A percentile compares a stretch with the other conserved stretches of the same genome.
These are phyloP conservation scores for Drosophila pseudoananassae DNA, from an alignment of 1,140 invertebrate species.

Conservation along the genomic window DNA sequence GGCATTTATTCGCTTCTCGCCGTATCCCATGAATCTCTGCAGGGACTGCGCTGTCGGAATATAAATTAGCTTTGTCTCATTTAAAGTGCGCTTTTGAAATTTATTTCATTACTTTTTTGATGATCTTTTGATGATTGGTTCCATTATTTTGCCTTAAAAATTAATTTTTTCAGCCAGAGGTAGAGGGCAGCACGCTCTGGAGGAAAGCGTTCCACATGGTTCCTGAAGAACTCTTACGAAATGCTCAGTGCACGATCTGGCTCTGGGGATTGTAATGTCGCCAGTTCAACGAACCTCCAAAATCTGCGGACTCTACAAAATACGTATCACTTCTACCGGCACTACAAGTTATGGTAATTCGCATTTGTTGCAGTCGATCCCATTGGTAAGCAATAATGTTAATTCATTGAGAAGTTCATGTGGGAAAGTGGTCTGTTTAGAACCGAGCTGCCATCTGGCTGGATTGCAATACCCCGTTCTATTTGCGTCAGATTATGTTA, in stretches of 20 bases:
- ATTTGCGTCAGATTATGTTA: slow-evolving; percentile 50
- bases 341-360: not conserved
- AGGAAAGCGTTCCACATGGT: not conserved
- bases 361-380: not conserved
- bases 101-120: slow-evolving; percentile 61
- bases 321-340: not conserved
- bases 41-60: slow-evolving; percentile 52
- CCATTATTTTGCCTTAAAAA: slow-evolving; percentile 31
- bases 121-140: slow-evolving; percentile 57
- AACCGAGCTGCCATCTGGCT: not conserved
- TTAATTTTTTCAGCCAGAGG: slow-evolving; percentile 4
- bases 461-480: slow-evolving; percentile 29
- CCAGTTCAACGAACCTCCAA: slow-evolving; percentile 33
- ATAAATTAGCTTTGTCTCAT: slow-evolving; percentile 58
- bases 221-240: not conserved
- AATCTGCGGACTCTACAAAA: slow-evolving; percentile 34
- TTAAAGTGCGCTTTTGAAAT: slow-evolving; percentile 55
- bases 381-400: not conserved
- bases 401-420: slow-evolving; percentile 24
- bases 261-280: slow-evolving; percentile 4
- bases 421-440: not conserved
- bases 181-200: not conserved
- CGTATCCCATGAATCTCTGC: slow-evolving; percentile 14
- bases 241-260: not conserved
- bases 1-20: slow-evolving; percentile 20